Percentiles rank a stretch among this genome's conserved stretches.
These are phyloP conservation scores for Calliphora vomitoria DNA, from an alignment of 2,888 invertebrate genomes.

Conservation along the genomic window DNA sequence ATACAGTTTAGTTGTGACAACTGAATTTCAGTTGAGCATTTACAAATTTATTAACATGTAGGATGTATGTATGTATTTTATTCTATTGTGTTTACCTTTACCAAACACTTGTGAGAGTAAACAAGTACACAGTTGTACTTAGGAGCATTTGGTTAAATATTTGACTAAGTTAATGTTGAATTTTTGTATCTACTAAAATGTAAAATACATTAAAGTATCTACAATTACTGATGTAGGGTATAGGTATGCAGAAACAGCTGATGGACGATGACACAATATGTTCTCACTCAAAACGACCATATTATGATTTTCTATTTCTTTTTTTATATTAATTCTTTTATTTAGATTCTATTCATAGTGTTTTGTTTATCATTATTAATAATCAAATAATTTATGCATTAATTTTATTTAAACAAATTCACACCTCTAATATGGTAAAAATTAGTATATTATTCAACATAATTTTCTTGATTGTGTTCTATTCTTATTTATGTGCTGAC, in stretches of 20 bases:
- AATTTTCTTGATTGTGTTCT: constrained; percentile 2
- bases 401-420: neutral
- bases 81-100: too few species aligned
- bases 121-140: too few species aligned
- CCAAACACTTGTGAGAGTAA: too few species aligned
- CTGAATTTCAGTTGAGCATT: too few species aligned
- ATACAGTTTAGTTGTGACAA: too few species aligned
- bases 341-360: constrained; percentile 8
- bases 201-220: too few species aligned
- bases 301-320: neutral
- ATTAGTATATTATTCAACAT: constrained; percentile 21
- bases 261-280: neutral
- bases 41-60: too few species aligned
- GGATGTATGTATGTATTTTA: too few species aligned
- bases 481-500: constrained; percentile 21
- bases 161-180: too few species aligned
- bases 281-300: neutral
- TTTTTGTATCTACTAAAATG: too few species aligned
- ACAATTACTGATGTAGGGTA: too few species aligned
- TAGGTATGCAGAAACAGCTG: neutral
- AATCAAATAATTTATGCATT: constrained; percentile 37
- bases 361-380: constrained; percentile 12
- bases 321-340: neutral
- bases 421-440: constrained; percentile 22
- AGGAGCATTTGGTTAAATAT: too few species aligned